phyloP scores from a whole-genome alignment of 2,113 vertebrate genomes.

The Neodon shergylaensis region DNA sequence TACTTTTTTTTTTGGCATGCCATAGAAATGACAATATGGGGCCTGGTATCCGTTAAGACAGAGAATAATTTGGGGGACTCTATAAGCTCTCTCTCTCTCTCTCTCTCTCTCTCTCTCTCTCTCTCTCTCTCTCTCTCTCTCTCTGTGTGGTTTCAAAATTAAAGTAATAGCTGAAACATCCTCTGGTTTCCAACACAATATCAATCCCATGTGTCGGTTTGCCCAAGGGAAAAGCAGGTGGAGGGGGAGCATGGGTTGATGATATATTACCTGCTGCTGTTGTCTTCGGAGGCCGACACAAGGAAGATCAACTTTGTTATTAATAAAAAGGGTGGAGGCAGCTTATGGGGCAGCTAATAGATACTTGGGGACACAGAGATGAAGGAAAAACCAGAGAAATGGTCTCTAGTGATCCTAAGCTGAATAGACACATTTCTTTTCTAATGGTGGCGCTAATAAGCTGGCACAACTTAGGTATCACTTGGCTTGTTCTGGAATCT shows the following conservation, averaged over 20 bases:
- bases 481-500: background rate
- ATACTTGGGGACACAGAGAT: background rate
- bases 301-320: slow-evolving; percentile 4
- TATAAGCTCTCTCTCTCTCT: no score
- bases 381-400: background rate
- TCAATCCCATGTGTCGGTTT: background rate
- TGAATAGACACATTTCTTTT: background rate
- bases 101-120: no score
- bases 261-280: background rate
- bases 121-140: no score
- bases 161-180: slow-evolving; percentile 11
- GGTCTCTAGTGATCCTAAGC: background rate
- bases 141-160: slow-evolving; percentile 17
- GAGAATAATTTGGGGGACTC: background rate
- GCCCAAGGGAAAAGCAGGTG: background rate
- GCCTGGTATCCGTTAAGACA: background rate
- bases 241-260: background rate
- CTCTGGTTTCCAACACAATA: background rate
- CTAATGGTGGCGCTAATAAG: background rate
- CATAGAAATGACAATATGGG: background rate
- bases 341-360: slow-evolving; percentile 12
- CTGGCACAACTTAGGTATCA: background rate
- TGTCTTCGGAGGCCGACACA: background rate
- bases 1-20: background rate
- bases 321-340: background rate